Percentiles rank a stretch among this genome's conserved stretches.
Evolutionary conservation across 2,888 invertebrate species (phyloP).

Genomic region (Cryptocephalus primarius): DNA sequence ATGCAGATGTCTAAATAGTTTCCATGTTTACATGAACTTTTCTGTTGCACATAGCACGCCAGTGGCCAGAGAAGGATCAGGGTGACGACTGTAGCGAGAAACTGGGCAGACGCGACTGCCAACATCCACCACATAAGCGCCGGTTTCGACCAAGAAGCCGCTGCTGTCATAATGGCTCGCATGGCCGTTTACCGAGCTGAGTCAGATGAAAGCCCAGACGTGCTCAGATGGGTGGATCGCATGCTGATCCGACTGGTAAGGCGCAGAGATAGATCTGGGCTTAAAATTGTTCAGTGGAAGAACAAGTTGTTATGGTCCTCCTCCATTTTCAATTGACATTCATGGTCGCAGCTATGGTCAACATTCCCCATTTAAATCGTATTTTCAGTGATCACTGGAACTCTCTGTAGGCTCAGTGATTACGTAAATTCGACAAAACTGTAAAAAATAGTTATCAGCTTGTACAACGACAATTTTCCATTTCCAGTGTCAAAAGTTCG

Average conservation of each 20-base stretch:
- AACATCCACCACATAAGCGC: conserved; percentile 86
- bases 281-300: background rate
- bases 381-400: no score
- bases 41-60: conserved; percentile 50
- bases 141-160: conserved; percentile 97
- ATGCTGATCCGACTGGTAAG: conserved; percentile 90
- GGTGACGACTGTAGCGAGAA: conserved; percentile 95
- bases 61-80: conserved; percentile 90
- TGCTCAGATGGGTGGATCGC: conserved; percentile 95
- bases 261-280: conserved; percentile 7
- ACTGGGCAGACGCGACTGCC: conserved; percentile 92
- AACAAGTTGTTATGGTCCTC: no score
- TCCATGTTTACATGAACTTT: background rate
- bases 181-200: conserved; percentile 95
- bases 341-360: no score
- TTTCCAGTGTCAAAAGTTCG: conserved; percentile 93
- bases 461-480: no score
- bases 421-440: no score
- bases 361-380: no score
- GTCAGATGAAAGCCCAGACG: conserved; percentile 91
- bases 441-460: no score
- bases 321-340: no score
- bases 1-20: no score
- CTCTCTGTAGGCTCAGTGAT: no score
- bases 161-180: conserved; percentile 94